Percentiles rank a stretch among this genome's conserved stretches.
These are phyloP conservation scores for Enteromius afrohamiltoni DNA, from an alignment of 2,797 vertebrate species.

Conservation along the genomic window DNA sequence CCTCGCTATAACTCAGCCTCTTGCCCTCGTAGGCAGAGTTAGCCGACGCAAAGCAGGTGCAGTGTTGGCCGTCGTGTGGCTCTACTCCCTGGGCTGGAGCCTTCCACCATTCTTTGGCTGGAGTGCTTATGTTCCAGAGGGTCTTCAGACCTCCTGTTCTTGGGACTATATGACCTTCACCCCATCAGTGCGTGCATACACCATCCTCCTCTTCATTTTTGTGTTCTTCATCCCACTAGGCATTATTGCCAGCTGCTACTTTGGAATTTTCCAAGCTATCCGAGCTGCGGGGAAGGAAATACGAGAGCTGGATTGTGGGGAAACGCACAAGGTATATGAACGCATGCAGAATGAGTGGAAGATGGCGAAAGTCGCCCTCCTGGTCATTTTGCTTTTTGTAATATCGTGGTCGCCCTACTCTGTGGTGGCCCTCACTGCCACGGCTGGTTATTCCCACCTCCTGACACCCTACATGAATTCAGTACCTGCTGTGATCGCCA, in stretches of 20 bases:
- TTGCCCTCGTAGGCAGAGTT: constrained; percentile 75
- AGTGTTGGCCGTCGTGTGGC: constrained; percentile 79
- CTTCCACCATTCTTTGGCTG: constrained; percentile 87
- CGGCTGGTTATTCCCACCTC: constrained; percentile 80
- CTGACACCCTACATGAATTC: constrained; percentile 84
- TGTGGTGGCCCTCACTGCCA: constrained; percentile 80
- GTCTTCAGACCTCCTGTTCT: constrained; percentile 84
- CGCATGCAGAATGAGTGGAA: constrained; percentile 84
- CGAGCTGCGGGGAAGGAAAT: constrained; percentile 77
- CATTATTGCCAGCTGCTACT: constrained; percentile 80
- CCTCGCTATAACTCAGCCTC: constrained; percentile 83
- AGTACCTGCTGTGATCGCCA: constrained; percentile 84
- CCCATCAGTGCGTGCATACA: constrained; percentile 80
- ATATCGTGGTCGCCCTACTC: constrained; percentile 87
- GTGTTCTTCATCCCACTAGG: constrained; percentile 84
- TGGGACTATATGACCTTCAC: constrained; percentile 87
- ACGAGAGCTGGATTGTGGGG: constrained; percentile 72
- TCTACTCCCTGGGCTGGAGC: constrained; percentile 85
- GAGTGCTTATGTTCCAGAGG: constrained; percentile 85
- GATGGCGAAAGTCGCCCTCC: constrained; percentile 82
- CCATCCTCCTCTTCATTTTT: constrained; percentile 82
- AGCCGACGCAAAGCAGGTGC: constrained; percentile 75
- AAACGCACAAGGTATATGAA: constrained; percentile 73
- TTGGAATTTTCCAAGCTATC: constrained; percentile 83
- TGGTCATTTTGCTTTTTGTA: constrained; percentile 81